Evolutionary conservation across 2,113 vertebrate genomes (phyloP).

Genomic region (Ameiurus melas): DNA sequence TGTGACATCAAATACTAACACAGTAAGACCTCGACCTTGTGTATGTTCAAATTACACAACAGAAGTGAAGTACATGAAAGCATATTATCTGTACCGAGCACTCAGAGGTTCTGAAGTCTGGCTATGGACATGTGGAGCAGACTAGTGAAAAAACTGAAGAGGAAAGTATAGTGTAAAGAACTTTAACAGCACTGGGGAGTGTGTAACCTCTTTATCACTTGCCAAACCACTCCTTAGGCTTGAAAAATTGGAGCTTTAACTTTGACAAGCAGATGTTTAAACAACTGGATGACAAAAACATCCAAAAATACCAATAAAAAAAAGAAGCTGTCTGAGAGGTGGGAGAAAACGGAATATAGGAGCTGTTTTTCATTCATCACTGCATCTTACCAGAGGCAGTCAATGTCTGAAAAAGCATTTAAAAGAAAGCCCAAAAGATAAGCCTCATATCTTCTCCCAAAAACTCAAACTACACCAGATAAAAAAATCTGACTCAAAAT

Average conservation of each 20-base stretch:
- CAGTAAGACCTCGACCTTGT: not conserved
- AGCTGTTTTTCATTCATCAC: constrained; percentile 22
- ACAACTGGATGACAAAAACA: constrained; percentile 26
- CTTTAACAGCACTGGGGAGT: not conserved
- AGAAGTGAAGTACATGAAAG: not conserved
- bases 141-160: not conserved
- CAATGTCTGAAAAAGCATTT: constrained; percentile 9
- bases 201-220: not conserved
- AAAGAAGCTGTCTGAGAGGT: not conserved
- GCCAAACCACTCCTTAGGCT: not conserved
- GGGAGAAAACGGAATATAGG: not conserved
- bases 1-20: not conserved
- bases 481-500: constrained; percentile 21
- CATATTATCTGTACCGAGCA: not conserved
- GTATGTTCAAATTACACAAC: not conserved
- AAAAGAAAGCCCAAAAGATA: not conserved
- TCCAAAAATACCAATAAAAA: not conserved
- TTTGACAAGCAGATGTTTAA: constrained; percentile 52
- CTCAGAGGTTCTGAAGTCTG: not conserved
- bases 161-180: not conserved
- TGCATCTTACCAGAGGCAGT: constrained; percentile 21
- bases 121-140: not conserved
- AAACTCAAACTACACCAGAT: constrained; percentile 17
- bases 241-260: constrained; percentile 26
- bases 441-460: constrained; percentile 3